phyloP scores from a whole-genome alignment of 2,113 vertebrate species.

The Mionectes macconnelli region DNA sequence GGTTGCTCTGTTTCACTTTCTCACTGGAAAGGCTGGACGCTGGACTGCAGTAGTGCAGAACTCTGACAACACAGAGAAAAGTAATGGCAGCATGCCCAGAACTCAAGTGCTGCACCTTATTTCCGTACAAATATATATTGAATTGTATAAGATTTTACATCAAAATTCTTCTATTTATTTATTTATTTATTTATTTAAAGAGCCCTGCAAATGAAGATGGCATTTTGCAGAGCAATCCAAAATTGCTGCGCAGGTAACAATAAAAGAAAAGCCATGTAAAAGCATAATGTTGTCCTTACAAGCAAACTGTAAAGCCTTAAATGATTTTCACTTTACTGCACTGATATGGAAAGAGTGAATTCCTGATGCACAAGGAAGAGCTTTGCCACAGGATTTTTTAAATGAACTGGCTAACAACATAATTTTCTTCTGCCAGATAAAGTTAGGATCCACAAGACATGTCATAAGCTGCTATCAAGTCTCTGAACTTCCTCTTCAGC shows the following conservation, averaged over 20 bases:
- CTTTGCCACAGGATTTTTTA: not conserved
- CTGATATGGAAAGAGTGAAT: not conserved
- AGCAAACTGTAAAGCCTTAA: not conserved
- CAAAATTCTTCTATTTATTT: not conserved
- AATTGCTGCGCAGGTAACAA: not conserved
- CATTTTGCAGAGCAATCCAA: not conserved
- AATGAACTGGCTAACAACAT: not conserved
- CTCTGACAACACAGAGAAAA: not conserved
- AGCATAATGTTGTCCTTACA: not conserved
- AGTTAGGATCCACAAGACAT: not conserved
- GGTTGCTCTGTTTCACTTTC: not conserved
- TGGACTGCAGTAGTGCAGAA: not conserved
- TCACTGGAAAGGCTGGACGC: not conserved
- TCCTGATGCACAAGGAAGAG: not conserved
- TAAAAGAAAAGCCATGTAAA: not conserved
- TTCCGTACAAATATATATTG: conserved; percentile 25
- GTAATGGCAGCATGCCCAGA: conserved; percentile 34
- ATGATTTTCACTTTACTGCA: not conserved
- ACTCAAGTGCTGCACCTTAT: not conserved
- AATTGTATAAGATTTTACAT: not conserved
- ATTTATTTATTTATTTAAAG: not conserved
- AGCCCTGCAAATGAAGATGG: not conserved
- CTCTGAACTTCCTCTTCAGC: not conserved
- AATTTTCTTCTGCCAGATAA: conserved; percentile 14
- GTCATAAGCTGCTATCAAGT: not conserved